Base-by-base conservation (phyloP, 2,797 vertebrate species). In the Leptoclinus maculatus region DNA sequence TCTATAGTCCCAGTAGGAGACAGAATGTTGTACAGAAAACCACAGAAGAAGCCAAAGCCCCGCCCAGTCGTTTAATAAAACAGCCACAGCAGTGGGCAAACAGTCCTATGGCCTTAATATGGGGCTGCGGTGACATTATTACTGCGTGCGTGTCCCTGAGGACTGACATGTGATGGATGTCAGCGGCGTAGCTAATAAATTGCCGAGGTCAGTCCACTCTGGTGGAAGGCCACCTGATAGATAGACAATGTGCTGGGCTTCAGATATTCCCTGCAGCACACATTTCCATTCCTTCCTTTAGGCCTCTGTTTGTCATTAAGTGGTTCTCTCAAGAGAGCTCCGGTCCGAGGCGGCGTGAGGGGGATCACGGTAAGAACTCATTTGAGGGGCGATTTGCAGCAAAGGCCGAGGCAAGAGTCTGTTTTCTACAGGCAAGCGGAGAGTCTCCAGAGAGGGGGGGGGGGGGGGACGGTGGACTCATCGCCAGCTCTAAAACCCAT, bases 201-300 rank as follows among this genome's bases (percentile, higher is more conserved):
- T 85, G 91, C 65, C n/a, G 58, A 83, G 89, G 91, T 92, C 88
- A 89, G 87, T 84, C 83, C 86, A 88, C 83, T 91, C 83, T 67
- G 79, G 75, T 86, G 71, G 82, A 90, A 81, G 89, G 82, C 83
- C 84, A 79, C 66, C 84, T 88, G 87, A 87, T 83, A 89, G 86
- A 92, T 74, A 88, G 56, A 49, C 27, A 17, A 43, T 7, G 2
- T 2, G 14, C 13, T 3, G 6, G 38, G 38, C 63, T 78, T 84
- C 80, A 74, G 78, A 88, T 79, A 66, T 76, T 71, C 83, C 82
- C 85, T 36, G 73, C 65, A 82, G 87, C 73, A 57, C 74, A 70
- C 38, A 90, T 86, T 83, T 83, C 79, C 80, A 90, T 87, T 80
- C 67, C 85, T 89, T 84, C 32, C 32, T 32, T 32, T 7, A 7